Conservation (phyloP, 2,888 invertebrate species). For the Ichneumoninae sp. region DNA sequence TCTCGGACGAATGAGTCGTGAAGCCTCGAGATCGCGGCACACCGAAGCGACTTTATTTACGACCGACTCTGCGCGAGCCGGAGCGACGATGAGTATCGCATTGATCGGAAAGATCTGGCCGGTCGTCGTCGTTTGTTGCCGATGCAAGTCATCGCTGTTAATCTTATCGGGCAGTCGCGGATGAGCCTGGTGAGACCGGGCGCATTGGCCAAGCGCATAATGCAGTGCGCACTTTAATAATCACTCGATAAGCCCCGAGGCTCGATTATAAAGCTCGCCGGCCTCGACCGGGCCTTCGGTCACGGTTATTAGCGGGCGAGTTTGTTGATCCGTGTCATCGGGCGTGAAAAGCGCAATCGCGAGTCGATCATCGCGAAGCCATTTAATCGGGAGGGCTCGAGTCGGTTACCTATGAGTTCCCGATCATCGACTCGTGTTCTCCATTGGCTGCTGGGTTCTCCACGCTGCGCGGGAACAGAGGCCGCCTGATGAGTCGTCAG, state of each 20-base stretch:
- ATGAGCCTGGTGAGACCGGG: not conserved
- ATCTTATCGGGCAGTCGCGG: conserved; percentile 49
- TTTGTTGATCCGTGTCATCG: conserved; percentile 62
- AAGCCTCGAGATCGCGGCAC: conserved; percentile 43
- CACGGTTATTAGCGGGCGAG: conserved; percentile 60
- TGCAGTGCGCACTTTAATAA: conserved; percentile 30
- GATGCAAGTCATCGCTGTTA: conserved; percentile 62
- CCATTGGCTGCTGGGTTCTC: not conserved
- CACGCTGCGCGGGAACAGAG: not conserved
- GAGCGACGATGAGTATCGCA: conserved; percentile 44
- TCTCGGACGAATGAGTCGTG: conserved; percentile 30
- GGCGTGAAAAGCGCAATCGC: conserved; percentile 51
- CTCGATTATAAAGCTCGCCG: conserved; percentile 51
- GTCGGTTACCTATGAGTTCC: conserved; percentile 16
- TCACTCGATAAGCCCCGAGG: conserved; percentile 50
- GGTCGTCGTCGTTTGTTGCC: conserved; percentile 38
- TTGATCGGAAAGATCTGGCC: conserved; percentile 54
- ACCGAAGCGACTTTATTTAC: conserved; percentile 49
- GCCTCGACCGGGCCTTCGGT: conserved; percentile 40
- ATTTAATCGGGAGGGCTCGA: conserved; percentile 35
- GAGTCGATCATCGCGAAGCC: conserved; percentile 12
- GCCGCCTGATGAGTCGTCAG: not conserved
- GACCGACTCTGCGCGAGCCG: conserved; percentile 23
- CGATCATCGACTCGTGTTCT: not conserved
- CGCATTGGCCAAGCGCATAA: conserved; percentile 6